Evolutionary conservation across 2,888 invertebrate species (phyloP), one percentile per base, ranked within the genome.

Genomic region (Ceramica pisi): DNA sequence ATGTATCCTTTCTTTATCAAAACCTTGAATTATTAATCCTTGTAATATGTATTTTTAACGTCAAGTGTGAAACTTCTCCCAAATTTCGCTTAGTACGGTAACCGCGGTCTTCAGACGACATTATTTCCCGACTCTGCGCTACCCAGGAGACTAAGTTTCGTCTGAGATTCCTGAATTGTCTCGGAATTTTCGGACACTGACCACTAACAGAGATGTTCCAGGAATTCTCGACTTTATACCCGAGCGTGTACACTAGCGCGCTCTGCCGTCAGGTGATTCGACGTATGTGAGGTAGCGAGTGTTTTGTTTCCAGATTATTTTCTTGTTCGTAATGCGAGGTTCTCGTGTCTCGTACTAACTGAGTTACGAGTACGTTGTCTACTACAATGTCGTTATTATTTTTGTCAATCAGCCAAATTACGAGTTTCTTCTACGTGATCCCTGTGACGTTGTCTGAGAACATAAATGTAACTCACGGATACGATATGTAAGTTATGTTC

Each of bases 161-260:
- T 67, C 60, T 61, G 53, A 59, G 62, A 81, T 77, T 73, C 69
- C 61, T 64, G 48, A 78, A 67, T 60, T 67, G 61, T 75, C 63
- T 71, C 26, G 31, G 48, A 61, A 71, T 71, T 67, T 81, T 61
- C 55, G 48, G 44, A 55, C 35, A 60, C 48, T 57, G 78, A 51
- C 82, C 78, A 61, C 72, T 56, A 51, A 59, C 60, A 56, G 63
- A 60, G 44, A 72, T 68, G 55, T 74, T 64, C 35, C 21, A 61
- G 57, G 60, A 67, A 78, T 68, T 71, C 21, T 41, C 26, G 41
- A 50, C 38, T 63, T 67, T 51, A 73, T 35, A 57, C 51, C 59
- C 12, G 23, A 23, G 14, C 35, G 14, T n/a, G 46, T 10, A 16
- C 9, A n/a, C n/a, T n/a, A n/a, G 31, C n/a, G n/a, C 2, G 19